Evolutionary conservation across 2,888 invertebrate species (phyloP), one percentile per base, ranked within the genome.

Genomic region (Eupeodes luniger): DNA sequence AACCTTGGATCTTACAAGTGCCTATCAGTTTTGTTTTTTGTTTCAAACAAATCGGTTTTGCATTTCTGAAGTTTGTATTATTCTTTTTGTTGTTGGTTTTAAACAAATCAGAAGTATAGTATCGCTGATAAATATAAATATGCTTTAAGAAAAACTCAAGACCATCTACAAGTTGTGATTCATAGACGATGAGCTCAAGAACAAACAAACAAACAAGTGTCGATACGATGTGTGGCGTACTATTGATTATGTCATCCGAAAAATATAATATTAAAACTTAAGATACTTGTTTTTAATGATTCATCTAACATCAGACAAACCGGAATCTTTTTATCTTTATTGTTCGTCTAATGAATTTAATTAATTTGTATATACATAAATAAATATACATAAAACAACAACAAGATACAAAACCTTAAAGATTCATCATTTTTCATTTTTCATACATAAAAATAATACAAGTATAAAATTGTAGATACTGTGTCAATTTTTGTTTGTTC

Each of bases 181-280:
- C 80, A 81, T 66, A 57, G 80, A 53, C 36, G 69, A 72, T 72
- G 16, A 55, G 14, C 47, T 72, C 61, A 72, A 64, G 49, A 81
- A 66, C 80, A 55, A 40, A 11, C 10, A 11, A 27, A 27, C 27
- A 27, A 27, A 27, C 27, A 27, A 27, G 27, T 27, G 27, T 27
- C 27, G 27, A 27, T 27, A 27, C 27, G 2, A 27, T 27, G 2
- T 27, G 12, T 10, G 40, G 40, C 40, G 40, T 47, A 34, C 57
- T 51, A 67, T 81, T 40, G 81, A 67, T 81, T 81, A 81, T 81
- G 81, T 81, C 81, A 81, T 81, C 27, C 51, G 5, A 62, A 36
- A 51, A 10, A 70, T 66, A 14, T 34, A 78, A 72, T 36, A 59
- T 67, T 49, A 59, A 81, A 80, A 7, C 16, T 34, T 51, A 55